Conservation (phyloP, 1,140 invertebrate species). For the Calycopis cecrops region DNA sequence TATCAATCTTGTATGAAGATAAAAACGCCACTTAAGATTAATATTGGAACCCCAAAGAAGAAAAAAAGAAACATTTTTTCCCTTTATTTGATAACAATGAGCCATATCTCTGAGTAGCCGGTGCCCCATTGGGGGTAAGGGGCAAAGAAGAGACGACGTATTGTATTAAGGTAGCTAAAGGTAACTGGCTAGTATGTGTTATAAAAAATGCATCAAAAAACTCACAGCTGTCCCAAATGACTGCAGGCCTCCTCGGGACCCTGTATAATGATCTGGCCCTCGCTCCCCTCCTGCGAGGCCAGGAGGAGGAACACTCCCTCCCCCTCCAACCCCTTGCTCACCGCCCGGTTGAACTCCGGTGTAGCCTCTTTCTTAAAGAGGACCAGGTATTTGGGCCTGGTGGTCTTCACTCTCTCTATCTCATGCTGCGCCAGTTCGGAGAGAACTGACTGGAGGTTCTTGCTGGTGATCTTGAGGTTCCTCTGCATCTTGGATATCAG, state of each 20-base stretch:
- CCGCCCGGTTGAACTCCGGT: conserved; percentile 81
- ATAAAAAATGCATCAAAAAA: too few species aligned
- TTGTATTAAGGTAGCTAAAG: too few species aligned
- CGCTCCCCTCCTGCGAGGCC: conserved; percentile 82
- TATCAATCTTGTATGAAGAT: too few species aligned
- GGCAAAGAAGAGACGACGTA: too few species aligned
- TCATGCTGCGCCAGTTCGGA: conserved; percentile 81
- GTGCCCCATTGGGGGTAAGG: too few species aligned
- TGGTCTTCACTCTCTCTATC: conserved; percentile 77
- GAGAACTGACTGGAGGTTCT: conserved; percentile 78
- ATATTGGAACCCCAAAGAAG: too few species aligned
- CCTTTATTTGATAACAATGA: too few species aligned
- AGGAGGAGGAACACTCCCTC: conserved; percentile 79
- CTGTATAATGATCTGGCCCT: conserved; percentile 79
- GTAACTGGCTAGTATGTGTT: too few species aligned
- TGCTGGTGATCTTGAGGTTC: conserved; percentile 78
- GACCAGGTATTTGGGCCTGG: conserved; percentile 75
- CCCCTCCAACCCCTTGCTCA: conserved; percentile 77
- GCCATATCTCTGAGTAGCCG: too few species aligned
- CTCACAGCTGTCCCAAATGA: conserved; percentile 53
- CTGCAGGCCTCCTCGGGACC: conserved; percentile 65
- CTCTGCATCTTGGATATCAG: conserved; percentile 84
- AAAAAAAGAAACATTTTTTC: too few species aligned
- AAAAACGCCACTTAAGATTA: too few species aligned
- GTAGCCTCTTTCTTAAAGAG: conserved; percentile 84